Evolutionary conservation across 2,797 vertebrate genomes (phyloP), one percentile per base, ranked within the genome.

Genomic region (Taeniopygia guttata): DNA sequence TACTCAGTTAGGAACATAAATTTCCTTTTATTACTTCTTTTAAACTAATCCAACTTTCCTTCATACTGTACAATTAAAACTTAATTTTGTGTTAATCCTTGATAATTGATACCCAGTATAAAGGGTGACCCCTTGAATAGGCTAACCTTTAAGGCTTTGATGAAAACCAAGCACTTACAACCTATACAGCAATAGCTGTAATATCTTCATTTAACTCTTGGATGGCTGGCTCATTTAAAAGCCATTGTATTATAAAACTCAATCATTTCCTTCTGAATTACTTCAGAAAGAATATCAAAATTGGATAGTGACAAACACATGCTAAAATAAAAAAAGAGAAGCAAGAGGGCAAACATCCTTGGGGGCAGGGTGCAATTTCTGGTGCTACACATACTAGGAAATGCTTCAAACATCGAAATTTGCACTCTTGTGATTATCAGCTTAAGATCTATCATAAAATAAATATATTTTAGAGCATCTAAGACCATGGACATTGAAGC

Each of bases 11-110:
- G 89, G 82, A 59, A 49, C 91, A 95, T 93, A 92, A 95, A 96
- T 95, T 96, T 91, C 72, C 60, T 96, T 97, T 97, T 94, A 96
- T 94, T 96, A 38, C 72, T 81, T 58, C 96, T 90, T 97, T 96
- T 94, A 96, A 96, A 92, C 86, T 87, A 94, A 90, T 88, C 86
- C 94, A 96, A 93, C 89, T 93, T 96, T 94, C 89, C 59, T 84
- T 94, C 93, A 91, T 52, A 88, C 56, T 79, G 68, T 48, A 95
- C 90, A 95, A 90, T 95, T 96, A 95, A 97, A 97, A 95, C 49
- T 92, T 94, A 92, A 75, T 96, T 96, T 93, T 87, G 70, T 79
- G 81, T 96, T 96, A 96, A 95, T 85, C 58, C 76, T 76, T 93
- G 91, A 95, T 93, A 91, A 94, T 96, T 82, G 80, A 77, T 86